These are phyloP conservation scores for Apodemus sylvaticus DNA, from an alignment of 2,113 vertebrate species.

Conservation along the genomic window DNA sequence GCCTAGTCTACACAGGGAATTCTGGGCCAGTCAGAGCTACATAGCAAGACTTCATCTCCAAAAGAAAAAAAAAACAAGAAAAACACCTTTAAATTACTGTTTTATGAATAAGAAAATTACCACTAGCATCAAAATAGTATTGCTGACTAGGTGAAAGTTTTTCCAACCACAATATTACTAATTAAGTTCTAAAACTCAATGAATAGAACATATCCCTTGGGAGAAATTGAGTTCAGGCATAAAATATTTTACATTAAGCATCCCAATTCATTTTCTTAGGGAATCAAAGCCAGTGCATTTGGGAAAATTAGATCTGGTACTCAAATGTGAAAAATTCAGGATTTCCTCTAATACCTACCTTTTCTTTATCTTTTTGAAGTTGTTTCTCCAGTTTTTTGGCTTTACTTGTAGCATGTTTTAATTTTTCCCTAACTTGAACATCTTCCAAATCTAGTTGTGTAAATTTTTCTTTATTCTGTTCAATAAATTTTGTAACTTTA, in stretches of 20 bases:
- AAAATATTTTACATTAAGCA: constrained; percentile 26
- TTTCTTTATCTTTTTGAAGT: constrained; percentile 95
- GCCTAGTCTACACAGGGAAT: not conserved
- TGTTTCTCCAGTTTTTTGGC: constrained; percentile 95
- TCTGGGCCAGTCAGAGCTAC: not conserved
- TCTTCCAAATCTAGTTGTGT: constrained; percentile 96
- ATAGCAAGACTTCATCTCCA: not conserved
- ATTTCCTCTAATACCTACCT: constrained; percentile 85
- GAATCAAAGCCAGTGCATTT: not conserved
- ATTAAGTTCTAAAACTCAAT: constrained; percentile 43
- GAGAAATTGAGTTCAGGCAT: not conserved
- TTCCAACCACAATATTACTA: not conserved
- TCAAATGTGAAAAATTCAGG: not conserved
- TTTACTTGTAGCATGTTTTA: constrained; percentile 94
- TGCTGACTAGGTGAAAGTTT: not conserved
- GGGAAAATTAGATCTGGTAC: not conserved
- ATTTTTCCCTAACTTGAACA: constrained; percentile 95
- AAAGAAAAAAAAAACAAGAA: not conserved
- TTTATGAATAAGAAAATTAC: not conserved
- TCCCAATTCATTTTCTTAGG: not conserved
- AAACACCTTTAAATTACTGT: not conserved
- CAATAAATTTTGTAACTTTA: constrained; percentile 92
- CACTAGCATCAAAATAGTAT: not conserved
- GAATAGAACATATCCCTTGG: not conserved
- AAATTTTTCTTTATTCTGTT: constrained; percentile 95